Percentiles rank a stretch among this genome's conserved stretches.
Evolutionary conservation across 2,113 vertebrate genomes (phyloP).

Genomic region (Chitala chitala): DNA sequence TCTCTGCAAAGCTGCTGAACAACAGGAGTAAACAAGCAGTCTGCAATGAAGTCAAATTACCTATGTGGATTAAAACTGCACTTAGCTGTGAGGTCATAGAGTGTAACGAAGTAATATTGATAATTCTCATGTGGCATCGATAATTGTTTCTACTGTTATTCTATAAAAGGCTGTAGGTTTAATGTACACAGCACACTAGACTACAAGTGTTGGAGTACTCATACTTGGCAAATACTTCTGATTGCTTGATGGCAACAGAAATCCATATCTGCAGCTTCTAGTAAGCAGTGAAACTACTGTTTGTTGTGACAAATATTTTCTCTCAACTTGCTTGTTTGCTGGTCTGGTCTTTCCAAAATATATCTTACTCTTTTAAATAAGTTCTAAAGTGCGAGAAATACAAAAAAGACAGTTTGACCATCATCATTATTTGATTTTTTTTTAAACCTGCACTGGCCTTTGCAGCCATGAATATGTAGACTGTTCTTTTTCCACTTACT

Average conservation of each 20-base stretch:
- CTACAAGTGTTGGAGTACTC: conserved; percentile 71
- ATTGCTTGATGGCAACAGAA: conserved; percentile 70
- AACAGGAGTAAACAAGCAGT: background rate
- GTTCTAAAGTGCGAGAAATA: conserved; percentile 26
- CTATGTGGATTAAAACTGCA: background rate
- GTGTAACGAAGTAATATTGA: background rate
- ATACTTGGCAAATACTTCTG: conserved; percentile 89
- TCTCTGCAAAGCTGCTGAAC: background rate
- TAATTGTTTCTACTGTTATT: conserved; percentile 64
- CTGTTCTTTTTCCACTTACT: no score
- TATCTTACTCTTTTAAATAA: conserved; percentile 37
- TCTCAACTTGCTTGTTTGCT: conserved; percentile 49
- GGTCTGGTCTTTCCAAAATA: conserved; percentile 65
- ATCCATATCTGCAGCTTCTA: conserved; percentile 66
- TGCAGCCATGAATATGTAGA: no score
- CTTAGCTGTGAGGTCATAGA: background rate
- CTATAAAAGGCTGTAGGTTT: conserved; percentile 83
- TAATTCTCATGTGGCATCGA: conserved; percentile 41
- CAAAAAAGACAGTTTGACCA: conserved; percentile 33
- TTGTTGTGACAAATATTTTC: conserved; percentile 44
- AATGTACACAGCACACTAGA: conserved; percentile 76
- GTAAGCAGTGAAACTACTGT: conserved; percentile 77
- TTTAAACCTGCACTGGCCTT: background rate
- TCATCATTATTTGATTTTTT: background rate
- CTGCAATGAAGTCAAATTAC: background rate